Evolutionary conservation across 2,113 vertebrate genomes (phyloP), one percentile per base, ranked within the genome.

Genomic region (Galemys pyrenaicus): DNA sequence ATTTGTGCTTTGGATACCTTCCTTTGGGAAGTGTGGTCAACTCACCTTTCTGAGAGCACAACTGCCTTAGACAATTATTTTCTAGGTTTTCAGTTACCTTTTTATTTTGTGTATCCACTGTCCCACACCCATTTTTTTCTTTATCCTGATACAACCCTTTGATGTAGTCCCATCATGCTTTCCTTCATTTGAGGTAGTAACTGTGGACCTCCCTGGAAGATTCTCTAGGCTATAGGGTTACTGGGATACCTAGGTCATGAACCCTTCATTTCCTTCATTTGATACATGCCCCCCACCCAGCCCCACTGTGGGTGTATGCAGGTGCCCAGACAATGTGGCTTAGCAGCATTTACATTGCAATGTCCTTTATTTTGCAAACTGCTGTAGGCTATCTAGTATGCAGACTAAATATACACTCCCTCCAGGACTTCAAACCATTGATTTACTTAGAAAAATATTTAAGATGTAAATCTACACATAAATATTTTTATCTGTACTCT

Each of bases 351-450:
- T 97, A 96, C 96, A 97, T 98, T 85, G 97, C 95, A 98, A 97
- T 95, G 73, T 93, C 95, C 77, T 98, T 97, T 98, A 97, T 98
- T 97, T 96, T 97, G 97, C 98, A 98, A 97, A 92, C 95, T 89
- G 32, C 84, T 92, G 65, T 92, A 92, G 94, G 35, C 26, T 35
- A 89, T 95, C 94, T 95, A 86, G 71, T 91, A 73, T 94, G 73
- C 81, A 89, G 9, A 74, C 94, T 93, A 89, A 94, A 97, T 91
- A 96, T 56, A 88, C 4, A 71, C 64, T 94, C 73, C n/a, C 78
- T 87, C 26, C 56, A 74, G 71, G 86, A 77, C 58, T 95, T 95
- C 60, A 73, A 46, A n/a, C 32, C 71, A 65, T 46, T 89, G 9
- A 86, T 87, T 77, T 96, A 88, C 20, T 87, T 95, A 78, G 60